Conservation (phyloP, 2,113 vertebrate species). For the Leptodactylus fuscus region DNA sequence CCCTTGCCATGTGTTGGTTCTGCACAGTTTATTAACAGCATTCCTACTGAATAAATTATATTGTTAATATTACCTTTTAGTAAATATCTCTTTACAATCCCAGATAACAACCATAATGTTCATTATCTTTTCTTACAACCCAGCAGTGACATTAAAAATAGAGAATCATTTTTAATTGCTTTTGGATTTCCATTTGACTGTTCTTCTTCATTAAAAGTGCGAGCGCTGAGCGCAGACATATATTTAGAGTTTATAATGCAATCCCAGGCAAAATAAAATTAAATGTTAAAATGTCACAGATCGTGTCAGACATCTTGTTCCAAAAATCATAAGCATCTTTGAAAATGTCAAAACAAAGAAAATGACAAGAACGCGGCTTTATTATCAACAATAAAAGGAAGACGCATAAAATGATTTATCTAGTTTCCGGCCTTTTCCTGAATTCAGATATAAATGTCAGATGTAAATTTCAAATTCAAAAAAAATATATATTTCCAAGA, state of each 20-base stretch:
- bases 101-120: constrained; percentile 10
- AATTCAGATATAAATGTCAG: neutral
- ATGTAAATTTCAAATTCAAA: neutral
- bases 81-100: constrained; percentile 26
- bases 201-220: constrained; percentile 28
- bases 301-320: constrained; percentile 44
- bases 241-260: constrained; percentile 53
- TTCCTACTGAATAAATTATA: constrained; percentile 19
- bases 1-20: neutral
- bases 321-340: constrained; percentile 51
- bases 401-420: constrained; percentile 22
- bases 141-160: constrained; percentile 35
- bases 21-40: constrained; percentile 1
- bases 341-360: constrained; percentile 57
- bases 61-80: neutral
- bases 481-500: neutral
- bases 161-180: constrained; percentile 43
- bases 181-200: constrained; percentile 23
- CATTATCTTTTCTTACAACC: constrained; percentile 19
- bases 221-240: neutral
- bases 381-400: constrained; percentile 31
- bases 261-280: constrained; percentile 44
- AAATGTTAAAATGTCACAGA: constrained; percentile 54
- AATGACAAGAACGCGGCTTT: constrained; percentile 33
- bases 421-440: neutral